Conservation (phyloP, 2,888 invertebrate genomes). For the Aquatica leii region DNA sequence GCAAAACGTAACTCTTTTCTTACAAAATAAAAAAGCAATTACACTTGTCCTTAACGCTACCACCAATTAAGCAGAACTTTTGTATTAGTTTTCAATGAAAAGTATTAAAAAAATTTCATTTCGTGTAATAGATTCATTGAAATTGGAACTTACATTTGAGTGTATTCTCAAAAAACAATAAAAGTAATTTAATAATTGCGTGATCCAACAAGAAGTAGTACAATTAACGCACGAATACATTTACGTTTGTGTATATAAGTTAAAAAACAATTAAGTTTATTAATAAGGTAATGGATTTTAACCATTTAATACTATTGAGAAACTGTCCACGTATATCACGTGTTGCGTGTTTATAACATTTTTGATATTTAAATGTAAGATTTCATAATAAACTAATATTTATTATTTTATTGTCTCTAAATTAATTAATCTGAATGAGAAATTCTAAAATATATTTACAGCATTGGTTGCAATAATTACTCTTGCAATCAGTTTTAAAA, state of each 20-base stretch:
- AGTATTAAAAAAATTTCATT: not conserved
- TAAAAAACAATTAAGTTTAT: conserved; percentile 13
- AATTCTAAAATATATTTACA: no score
- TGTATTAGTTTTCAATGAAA: not conserved
- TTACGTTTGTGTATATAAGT: not conserved
- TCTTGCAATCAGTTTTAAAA: no score
- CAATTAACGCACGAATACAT: conserved; percentile 23
- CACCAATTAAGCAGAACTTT: not conserved
- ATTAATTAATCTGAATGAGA: no score
- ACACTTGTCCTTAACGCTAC: not conserved
- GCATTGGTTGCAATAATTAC: no score
- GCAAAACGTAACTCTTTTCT: no score
- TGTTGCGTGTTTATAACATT: no score
- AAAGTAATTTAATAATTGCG: conserved; percentile 17
- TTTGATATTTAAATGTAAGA: no score
- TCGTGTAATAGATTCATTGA: not conserved
- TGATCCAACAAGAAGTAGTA: conserved; percentile 17
- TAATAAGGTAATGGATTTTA: conserved; percentile 29
- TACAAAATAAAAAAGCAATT: not conserved
- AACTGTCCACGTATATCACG: no score
- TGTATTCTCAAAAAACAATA: not conserved
- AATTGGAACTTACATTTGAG: no score
- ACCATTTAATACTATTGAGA: no score
- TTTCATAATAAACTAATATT: no score
- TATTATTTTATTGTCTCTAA: no score